These are phyloP conservation scores for Sarcophaga subvicina DNA, from an alignment of 2,888 invertebrate genomes.

Conservation along the genomic window DNA sequence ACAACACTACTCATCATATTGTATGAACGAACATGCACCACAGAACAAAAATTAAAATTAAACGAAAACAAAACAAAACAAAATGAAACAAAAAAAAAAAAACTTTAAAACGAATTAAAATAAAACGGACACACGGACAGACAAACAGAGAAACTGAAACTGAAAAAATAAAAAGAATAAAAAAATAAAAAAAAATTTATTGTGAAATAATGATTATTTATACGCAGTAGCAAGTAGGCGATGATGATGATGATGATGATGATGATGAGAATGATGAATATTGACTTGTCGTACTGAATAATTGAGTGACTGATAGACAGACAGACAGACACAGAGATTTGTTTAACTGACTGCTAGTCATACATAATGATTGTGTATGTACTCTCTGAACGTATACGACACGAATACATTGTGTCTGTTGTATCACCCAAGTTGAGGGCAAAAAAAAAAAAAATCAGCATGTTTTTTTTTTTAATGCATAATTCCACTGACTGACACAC, in stretches of 20 bases:
- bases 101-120: not conserved
- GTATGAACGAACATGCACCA: not conserved
- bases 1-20: too few relatives aligned
- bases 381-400: not conserved
- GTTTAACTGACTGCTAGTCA: not conserved
- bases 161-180: not conserved
- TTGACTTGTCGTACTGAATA: slow-evolving; percentile 21
- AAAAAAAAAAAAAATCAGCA: not conserved
- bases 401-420: not conserved
- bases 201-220: not conserved
- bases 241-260: slow-evolving; percentile 5
- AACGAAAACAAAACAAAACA: not conserved
- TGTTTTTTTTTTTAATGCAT: not conserved
- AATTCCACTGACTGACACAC: slow-evolving; percentile 35
- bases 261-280: slow-evolving; percentile 21
- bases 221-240: not conserved
- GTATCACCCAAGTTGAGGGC: not conserved
- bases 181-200: not conserved
- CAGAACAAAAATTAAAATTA: slow-evolving; percentile 13
- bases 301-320: not conserved
- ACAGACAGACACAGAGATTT: too few relatives aligned
- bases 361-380: not conserved
- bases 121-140: not conserved
- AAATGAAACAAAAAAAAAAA: not conserved
- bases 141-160: not conserved